Conservation (phyloP, 2,113 vertebrate species). For the Myiopsitta monachus region DNA sequence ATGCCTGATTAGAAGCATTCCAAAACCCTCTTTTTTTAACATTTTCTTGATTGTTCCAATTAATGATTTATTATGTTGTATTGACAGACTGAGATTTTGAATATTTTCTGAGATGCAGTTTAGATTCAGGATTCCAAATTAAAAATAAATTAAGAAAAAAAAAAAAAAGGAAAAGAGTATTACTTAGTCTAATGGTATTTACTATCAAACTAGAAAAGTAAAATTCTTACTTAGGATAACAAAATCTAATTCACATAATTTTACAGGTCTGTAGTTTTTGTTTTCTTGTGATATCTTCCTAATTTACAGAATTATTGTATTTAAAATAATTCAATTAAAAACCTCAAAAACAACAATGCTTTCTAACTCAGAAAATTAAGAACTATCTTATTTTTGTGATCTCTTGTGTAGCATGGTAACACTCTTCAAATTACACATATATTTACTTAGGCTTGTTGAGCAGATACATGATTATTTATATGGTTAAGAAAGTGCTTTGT, state of each 20-base stretch:
- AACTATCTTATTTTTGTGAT: neutral
- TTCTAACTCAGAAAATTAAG: neutral
- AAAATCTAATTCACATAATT: neutral
- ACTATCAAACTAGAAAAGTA: neutral
- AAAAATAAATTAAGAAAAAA: neutral
- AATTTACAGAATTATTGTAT: neutral
- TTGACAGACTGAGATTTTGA: neutral
- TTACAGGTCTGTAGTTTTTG: neutral
- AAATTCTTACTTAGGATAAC: neutral
- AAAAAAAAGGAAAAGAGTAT: neutral
- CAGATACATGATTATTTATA: neutral
- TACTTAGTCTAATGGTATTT: neutral
- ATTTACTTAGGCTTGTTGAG: neutral
- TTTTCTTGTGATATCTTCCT: neutral
- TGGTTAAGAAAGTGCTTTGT: neutral
- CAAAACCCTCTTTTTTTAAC: neutral
- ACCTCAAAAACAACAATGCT: fast-evolving
- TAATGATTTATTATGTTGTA: neutral
- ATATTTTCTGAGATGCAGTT: neutral
- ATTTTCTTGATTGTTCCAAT: neutral
- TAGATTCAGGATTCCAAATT: neutral
- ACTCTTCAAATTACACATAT: neutral
- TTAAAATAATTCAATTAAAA: neutral
- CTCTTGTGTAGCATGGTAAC: neutral
- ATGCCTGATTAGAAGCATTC: neutral